phyloP scores from a whole-genome alignment of 2,797 vertebrate genomes.

The Enteromius fasciolatus region DNA sequence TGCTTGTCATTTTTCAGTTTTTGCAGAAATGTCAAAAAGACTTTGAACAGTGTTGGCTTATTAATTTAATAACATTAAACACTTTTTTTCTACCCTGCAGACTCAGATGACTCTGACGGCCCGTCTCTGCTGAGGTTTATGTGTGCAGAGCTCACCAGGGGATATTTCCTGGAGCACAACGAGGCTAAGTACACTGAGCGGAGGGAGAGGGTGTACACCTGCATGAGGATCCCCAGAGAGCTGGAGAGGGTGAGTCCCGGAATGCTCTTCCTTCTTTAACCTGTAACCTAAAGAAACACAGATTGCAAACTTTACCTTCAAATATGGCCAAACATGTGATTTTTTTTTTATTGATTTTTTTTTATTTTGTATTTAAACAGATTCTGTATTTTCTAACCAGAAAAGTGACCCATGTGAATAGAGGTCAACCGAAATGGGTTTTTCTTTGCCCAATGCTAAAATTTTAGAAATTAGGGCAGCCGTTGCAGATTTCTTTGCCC shows the following conservation, averaged over 20 bases:
- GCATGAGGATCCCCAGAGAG: slow-evolving; percentile 95
- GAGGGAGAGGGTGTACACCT: slow-evolving; percentile 94
- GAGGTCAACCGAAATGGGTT: too few species aligned
- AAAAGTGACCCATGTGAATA: background rate
- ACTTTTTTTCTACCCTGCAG: background rate
- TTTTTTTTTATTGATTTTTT: too few species aligned
- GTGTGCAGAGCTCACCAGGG: slow-evolving; percentile 92
- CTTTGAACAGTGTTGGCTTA: too few species aligned
- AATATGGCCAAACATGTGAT: background rate
- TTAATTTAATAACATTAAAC: background rate
- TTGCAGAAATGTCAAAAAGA: background rate
- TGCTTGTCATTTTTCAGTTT: background rate
- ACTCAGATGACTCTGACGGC: slow-evolving; percentile 66
- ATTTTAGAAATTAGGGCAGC: too few species aligned
- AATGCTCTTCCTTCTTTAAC: background rate
- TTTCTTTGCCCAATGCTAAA: too few species aligned
- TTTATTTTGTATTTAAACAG: too few species aligned
- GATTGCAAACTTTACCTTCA: background rate
- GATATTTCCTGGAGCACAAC: slow-evolving; percentile 98
- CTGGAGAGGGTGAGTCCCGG: slow-evolving; percentile 88
- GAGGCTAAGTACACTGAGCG: slow-evolving; percentile 97
- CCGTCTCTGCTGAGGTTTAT: slow-evolving; percentile 92
- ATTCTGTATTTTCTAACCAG: background rate
- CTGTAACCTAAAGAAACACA: background rate
- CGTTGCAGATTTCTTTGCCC: too few species aligned